Base-by-base conservation (phyloP, 2,888 invertebrate species). In the Sabatieria punctata region DNA sequence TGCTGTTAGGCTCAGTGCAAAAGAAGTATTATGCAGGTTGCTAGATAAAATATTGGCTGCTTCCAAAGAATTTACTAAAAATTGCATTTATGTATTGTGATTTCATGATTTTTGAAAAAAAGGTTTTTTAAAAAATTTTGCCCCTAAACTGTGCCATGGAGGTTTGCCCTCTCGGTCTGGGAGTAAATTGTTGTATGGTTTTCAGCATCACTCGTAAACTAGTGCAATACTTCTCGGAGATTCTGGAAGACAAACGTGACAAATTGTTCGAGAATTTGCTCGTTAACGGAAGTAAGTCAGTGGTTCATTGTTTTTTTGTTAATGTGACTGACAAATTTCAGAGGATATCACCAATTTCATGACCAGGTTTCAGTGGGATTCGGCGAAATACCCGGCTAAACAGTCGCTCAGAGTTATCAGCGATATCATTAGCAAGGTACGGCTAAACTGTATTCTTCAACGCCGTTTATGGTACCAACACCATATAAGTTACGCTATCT, bases 341-440 rank as follows among this genome's bases (percentile, higher is more conserved):
- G 91, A 82, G 73, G 91, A 93, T 73, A 75, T 93, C 71, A 81
- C 84, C 52, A 78, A 80, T 52, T 99, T 97, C 72, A 75, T 97
- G 65, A 93, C 89, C 49, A 81, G 85, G 65, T 99, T 97, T 75
- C 85, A 88, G 72, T 99, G 97, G 97, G 97, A 97, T 71, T 84
- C 91, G 77, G 97, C 97, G 59, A 99, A 97, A 71, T 99, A 95
- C 71, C 97, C 97, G 46, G 85, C 91, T 66, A 95, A 95, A 74
- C 95, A 97, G 72, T 88, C 93, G 33, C 74, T 99, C 61, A 80
- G 88, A 64, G 88, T 88, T 66, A 88, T 99, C 64, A 84, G 89
- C 54, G 95, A 95, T 68, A 93, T 93, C 60, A 93, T 99, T 66
- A 86, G 86, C 69, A 97, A 97, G 75, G 72, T 72, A 49, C 48